A percentile compares a stretch with the other conserved stretches of the same genome.
Conservation (phyloP, 1,140 invertebrate genomes). For the Dufourea novaeangliae region DNA sequence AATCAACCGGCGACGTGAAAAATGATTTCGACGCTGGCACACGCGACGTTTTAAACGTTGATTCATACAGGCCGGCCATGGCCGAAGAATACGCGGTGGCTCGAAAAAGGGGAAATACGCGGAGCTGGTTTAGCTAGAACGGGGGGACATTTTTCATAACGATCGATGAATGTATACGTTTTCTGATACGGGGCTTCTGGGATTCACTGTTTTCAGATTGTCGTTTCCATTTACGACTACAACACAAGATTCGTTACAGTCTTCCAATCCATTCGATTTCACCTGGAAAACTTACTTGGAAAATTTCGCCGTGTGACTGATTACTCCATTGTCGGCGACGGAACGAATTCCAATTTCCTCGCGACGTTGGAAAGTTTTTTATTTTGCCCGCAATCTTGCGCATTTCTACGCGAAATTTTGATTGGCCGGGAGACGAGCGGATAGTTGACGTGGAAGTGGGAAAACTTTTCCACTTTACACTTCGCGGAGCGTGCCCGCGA, state of each 20-base stretch:
- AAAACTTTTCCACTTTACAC: conserved; percentile 19
- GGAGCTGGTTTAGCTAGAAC: no score
- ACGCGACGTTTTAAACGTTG: conserved; percentile 68
- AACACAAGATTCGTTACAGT: no score
- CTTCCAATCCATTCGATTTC: no score
- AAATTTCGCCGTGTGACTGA: conserved; percentile 9
- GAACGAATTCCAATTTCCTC: neutral
- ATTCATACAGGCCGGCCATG: conserved; percentile 70
- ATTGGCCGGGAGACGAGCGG: neutral
- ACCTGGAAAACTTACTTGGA: neutral
- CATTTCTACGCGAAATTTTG: conserved; percentile 21
- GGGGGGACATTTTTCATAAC: no score
- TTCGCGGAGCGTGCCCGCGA: neutral
- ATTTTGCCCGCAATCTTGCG: neutral
- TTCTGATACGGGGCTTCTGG: no score
- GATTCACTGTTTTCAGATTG: no score
- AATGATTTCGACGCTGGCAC: conserved; percentile 70
- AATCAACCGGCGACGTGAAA: conserved; percentile 74
- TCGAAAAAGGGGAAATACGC: neutral
- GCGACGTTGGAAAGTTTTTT: conserved; percentile 9
- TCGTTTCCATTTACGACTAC: no score
- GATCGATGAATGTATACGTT: no score
- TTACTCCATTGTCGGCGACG: conserved; percentile 3
- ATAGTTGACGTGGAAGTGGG: neutral
- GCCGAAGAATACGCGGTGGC: neutral